These are phyloP conservation scores for Lasioglossum morio DNA, from an alignment of 2,888 invertebrate species.

Conservation along the genomic window DNA sequence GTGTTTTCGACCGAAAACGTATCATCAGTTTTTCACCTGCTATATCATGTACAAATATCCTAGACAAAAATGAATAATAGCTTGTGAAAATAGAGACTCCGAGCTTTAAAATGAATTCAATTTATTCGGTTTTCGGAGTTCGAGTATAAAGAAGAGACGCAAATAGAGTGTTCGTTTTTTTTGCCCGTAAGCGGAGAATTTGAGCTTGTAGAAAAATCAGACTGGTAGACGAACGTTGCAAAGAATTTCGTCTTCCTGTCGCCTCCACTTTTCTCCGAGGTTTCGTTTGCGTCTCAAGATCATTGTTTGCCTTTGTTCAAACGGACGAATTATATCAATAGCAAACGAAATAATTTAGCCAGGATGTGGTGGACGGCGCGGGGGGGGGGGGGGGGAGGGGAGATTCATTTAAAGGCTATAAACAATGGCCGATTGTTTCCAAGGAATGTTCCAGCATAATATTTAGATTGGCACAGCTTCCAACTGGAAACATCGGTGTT, in stretches of 20 bases:
- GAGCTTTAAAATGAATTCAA: too few relatives aligned
- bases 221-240: neutral
- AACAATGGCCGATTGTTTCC: constrained; percentile 68
- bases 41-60: too few relatives aligned
- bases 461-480: constrained; percentile 66
- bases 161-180: neutral
- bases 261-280: neutral
- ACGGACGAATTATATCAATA: neutral
- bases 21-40: too few relatives aligned
- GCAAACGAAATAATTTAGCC: constrained; percentile 6
- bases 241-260: neutral
- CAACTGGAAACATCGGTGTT: constrained; percentile 60
- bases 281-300: too few relatives aligned
- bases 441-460: constrained; percentile 63
- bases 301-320: neutral
- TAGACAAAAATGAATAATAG: too few relatives aligned
- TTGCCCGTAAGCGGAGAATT: neutral
- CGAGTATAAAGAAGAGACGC: too few relatives aligned
- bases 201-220: neutral
- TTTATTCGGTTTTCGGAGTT: neutral
- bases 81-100: too few relatives aligned
- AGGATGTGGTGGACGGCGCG: neutral
- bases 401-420: constrained; percentile 54
- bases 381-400: neutral
- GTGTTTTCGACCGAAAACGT: too few relatives aligned